Conservation (phyloP, 1,140 invertebrate species). For the Psilanteris sp. region DNA sequence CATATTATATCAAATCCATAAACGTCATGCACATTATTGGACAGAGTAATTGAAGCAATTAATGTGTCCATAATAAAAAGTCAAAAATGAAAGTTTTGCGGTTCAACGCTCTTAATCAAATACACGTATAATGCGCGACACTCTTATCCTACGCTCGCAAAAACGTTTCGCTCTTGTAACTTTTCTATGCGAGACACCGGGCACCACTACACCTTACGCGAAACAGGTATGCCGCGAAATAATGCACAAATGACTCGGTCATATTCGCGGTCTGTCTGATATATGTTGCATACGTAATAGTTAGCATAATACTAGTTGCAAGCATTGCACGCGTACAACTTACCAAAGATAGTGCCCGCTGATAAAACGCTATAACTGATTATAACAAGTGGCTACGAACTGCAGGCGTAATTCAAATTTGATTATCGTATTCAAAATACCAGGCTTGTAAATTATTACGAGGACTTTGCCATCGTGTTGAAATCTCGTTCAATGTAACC, state of each 20-base stretch:
- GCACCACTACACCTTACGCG: conserved; percentile 35
- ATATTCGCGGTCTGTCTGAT: conserved; percentile 42
- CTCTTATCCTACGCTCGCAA: neutral
- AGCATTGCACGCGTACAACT: conserved; percentile 17
- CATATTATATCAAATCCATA: too few species aligned
- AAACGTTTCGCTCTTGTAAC: conserved; percentile 16
- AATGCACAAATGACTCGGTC: conserved; percentile 43
- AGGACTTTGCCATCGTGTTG: too few species aligned
- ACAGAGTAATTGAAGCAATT: too few species aligned
- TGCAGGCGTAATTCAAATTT: neutral
- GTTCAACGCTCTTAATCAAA: conserved; percentile 5
- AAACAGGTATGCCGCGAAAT: conserved; percentile 34
- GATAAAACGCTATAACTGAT: conserved; percentile 41
- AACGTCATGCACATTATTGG: too few species aligned
- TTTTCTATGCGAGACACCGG: conserved; percentile 8
- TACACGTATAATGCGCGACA: conserved; percentile 12
- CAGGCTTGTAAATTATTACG: too few species aligned
- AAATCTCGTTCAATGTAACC: too few species aligned
- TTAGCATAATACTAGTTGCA: conserved; percentile 45
- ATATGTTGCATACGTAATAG: conserved; percentile 52
- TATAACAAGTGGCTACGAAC: conserved; percentile 19
- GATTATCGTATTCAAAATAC: neutral
- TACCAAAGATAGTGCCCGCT: conserved; percentile 29
- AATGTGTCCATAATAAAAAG: too few species aligned
- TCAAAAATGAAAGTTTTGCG: too few species aligned